phyloP scores from a whole-genome alignment of 92 coral and sea anemone species.

The Metridium senile region DNA sequence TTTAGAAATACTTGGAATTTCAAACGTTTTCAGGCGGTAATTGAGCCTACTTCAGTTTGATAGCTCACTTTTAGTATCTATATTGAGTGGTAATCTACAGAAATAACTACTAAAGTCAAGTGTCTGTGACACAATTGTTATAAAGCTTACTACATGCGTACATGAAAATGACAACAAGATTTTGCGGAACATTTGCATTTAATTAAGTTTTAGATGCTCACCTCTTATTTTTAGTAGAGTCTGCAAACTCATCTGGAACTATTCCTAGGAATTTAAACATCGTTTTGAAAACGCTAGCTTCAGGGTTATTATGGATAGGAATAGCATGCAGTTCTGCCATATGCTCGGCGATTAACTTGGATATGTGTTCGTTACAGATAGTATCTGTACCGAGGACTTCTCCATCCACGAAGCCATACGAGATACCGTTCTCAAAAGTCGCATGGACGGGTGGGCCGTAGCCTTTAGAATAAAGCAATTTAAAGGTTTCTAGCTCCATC shows the following conservation, averaged over 20 bases:
- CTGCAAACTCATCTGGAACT: constrained; percentile 82
- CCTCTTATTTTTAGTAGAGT: constrained; percentile 73
- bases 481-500: constrained; percentile 83
- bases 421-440: constrained; percentile 83
- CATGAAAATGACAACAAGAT: too few relatives aligned
- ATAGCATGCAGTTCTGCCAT: constrained; percentile 88
- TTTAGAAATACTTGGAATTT: too few relatives aligned
- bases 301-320: constrained; percentile 52
- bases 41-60: too few relatives aligned
- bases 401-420: constrained; percentile 84
- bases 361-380: constrained; percentile 73
- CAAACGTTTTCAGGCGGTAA: too few relatives aligned
- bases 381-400: constrained; percentile 70
- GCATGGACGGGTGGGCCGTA: constrained; percentile 84
- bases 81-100: too few relatives aligned
- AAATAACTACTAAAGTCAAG: too few relatives aligned
- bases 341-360: constrained; percentile 77
- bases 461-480: constrained; percentile 70
- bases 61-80: too few relatives aligned
- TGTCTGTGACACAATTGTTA: too few relatives aligned
- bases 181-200: background rate
- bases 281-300: constrained; percentile 61
- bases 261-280: constrained; percentile 67
- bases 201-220: constrained; percentile 13
- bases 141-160: too few relatives aligned